Base-by-base conservation (phyloP, 1,140 invertebrate genomes). In the Drosophila pseudoananassae region DNA sequence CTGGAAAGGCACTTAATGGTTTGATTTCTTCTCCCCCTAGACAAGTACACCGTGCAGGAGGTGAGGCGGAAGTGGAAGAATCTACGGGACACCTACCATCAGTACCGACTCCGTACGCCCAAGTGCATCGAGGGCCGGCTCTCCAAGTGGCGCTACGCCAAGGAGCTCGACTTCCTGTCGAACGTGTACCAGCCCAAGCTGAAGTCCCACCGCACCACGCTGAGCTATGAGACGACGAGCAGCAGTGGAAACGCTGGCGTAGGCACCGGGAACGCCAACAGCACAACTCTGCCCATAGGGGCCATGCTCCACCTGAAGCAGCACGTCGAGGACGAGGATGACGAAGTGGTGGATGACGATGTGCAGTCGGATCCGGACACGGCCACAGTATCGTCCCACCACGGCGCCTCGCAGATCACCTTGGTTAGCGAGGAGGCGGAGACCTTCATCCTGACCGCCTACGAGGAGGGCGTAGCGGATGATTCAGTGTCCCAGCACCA, bases 31-130 rank as follows among this genome's bases (percentile, higher is more conserved):
- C 6, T 20, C 40, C 14, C n/a, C 14, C 40, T 43, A 91, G 90
- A 90, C 49, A 84, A 90, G 60, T 91, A 91, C 47, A 88, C 90
- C 27, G 90, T 91, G n/a, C 90, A 80, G 46, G 90, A 91, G 43
- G 88, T 90, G 60, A 69, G 90, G 1, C 77, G 90, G 20, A 91
- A 91, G 61, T 91, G 90, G 90, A 91, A 91, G 63, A 91, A 91
- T 45, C 69, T 91, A 1, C 58, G 90, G 17, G 90, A 91, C 57
- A 91, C 90, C 4, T 91, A 91, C 57, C 90, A 91, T 63, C 90
- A 91, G 51, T 91, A 91, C 64, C 85, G 90, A 2, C 69, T 91
- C 6, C 90, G 90, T n/a, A 90, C 90, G 25, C 83, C 83, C 17
- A 91, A 91, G 54, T 78, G 74, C 45, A 81, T 90, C 14, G 90